These are phyloP conservation scores for Griposia aprilina DNA, from an alignment of 2,888 invertebrate species.

Conservation along the genomic window DNA sequence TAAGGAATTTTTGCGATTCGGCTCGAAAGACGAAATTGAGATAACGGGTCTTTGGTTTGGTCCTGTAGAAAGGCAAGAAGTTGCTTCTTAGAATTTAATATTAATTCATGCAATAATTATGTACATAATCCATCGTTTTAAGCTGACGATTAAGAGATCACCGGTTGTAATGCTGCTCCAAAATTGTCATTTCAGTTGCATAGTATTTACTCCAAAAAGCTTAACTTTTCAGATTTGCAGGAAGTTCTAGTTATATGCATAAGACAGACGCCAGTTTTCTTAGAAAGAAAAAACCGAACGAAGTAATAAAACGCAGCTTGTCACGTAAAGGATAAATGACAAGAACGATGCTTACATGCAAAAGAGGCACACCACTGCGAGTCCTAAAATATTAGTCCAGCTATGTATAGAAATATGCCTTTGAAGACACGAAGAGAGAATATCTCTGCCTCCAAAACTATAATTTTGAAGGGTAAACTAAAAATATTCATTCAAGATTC, in stretches of 20 bases:
- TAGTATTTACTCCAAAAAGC: not conserved
- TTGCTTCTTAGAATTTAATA: not conserved
- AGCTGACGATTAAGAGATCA: not conserved
- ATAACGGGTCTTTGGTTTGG: conserved; percentile 9
- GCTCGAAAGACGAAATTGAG: conserved; percentile 33
- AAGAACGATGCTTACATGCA: conserved; percentile 42
- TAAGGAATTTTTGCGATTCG: conserved; percentile 24
- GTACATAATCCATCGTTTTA: not conserved
- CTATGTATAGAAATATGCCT: conserved; percentile 27
- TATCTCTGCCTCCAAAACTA: conserved; percentile 28
- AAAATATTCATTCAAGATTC: conserved; percentile 34
- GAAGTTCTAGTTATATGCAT: not conserved
- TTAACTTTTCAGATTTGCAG: conserved; percentile 4
- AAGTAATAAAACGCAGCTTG: conserved; percentile 33
- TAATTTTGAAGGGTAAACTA: conserved; percentile 25
- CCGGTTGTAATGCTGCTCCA: not conserved
- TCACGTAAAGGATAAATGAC: conserved; percentile 44
- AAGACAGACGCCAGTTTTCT: not conserved
- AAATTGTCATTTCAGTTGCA: not conserved
- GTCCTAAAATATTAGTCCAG: conserved; percentile 24
- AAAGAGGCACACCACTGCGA: conserved; percentile 10
- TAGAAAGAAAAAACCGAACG: conserved; percentile 20
- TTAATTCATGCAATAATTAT: not conserved
- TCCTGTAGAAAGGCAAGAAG: conserved; percentile 3
- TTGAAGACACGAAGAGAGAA: conserved; percentile 14